Base-by-base conservation (phyloP, 1,140 invertebrate genomes). In the Megalonaias nervosa region DNA sequence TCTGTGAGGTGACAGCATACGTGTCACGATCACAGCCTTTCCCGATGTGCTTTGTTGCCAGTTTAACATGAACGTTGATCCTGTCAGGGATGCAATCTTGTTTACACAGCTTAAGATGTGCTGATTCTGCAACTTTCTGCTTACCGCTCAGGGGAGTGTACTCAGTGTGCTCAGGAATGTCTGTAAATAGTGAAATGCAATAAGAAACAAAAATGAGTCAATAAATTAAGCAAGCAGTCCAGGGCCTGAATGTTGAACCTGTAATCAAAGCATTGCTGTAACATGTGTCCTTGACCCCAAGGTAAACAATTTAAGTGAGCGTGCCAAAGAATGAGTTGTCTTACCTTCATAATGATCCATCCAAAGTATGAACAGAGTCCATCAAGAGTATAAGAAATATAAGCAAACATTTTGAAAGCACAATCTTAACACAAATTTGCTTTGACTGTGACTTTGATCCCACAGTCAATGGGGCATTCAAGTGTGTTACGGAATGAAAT, bases 21-120 rank as follows among this genome's bases (percentile, higher is more conserved):
- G 97, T 97, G 88, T 98, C 97, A 11, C 97, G 91, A 88, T 98
- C 97, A 91, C 97, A 98, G 62, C 96, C 96, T 89, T 93, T 93
- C 64, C 96, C 97, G 81, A 97, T 97, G 88, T 97, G 95, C 65
- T 94, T 94, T 1, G 95, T 96, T 17, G 93, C 93, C 71, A 97
- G 90, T 21, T 93, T 93, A 23, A 97, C 90, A 61, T 93, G 93
- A 6, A 94, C 92, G 62, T 93, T 91, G 3, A 95, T 91, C 23
- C 91, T 93, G 60, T 93, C 88, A n/a, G 80, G 82, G 3, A 77
- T 77, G 82, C 96, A 97, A 15, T 94, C 94, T 11, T 96, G 94
- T 81, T 97, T 95, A 91, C 97, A 99, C 48, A 97, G 93, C 84
- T 97, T 95, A 68, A 99, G 91, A n/a, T 93, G 92, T 0, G 97